phyloP scores from a whole-genome alignment of 2,113 vertebrate species.

The Murina feae region DNA sequence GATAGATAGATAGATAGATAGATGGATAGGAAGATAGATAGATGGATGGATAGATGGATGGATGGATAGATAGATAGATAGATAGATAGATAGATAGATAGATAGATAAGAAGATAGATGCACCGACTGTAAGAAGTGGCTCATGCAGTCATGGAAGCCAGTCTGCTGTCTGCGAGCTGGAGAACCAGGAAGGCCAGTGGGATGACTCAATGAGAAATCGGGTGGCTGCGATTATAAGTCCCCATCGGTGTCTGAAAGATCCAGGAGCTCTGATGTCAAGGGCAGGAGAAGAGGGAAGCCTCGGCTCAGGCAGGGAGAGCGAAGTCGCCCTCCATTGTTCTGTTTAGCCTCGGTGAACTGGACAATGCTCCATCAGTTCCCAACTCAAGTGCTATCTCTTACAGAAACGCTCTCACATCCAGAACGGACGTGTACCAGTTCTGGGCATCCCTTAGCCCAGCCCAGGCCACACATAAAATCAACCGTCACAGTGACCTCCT shows the following conservation, averaged over 20 bases:
- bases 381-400: not conserved
- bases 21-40: no score
- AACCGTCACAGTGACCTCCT: not conserved
- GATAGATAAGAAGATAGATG: no score
- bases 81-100: not conserved
- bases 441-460: not conserved
- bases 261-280: not conserved
- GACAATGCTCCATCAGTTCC: not conserved
- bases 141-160: no score
- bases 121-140: not conserved
- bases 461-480: not conserved
- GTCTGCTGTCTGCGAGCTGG: no score
- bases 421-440: not conserved
- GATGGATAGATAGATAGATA: no score
- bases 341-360: not conserved
- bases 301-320: not conserved
- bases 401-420: not conserved
- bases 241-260: not conserved
- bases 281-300: not conserved
- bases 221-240: no score
- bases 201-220: no score
- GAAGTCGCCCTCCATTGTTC: not conserved
- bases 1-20: no score
- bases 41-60: no score
- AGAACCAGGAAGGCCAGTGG: no score